phyloP scores from a whole-genome alignment of 2,113 vertebrate species.

The Lepisosteus oculatus region DNA sequence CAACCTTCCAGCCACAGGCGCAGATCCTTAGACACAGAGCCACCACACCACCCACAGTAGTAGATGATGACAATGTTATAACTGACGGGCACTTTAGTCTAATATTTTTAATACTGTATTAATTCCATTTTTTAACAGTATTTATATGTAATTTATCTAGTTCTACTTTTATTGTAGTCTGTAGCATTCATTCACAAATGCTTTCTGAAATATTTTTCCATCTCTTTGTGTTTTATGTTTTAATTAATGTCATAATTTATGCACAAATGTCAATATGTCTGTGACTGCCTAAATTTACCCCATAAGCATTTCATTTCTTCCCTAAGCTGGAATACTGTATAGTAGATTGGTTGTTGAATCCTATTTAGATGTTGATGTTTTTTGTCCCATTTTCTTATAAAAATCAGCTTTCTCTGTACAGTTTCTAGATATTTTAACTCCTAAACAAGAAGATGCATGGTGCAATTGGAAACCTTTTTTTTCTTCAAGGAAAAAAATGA shows the following conservation, averaged over 20 bases:
- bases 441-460: not conserved
- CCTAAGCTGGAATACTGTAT: conserved; percentile 1
- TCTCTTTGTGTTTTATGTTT: not conserved
- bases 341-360: conserved; percentile 4
- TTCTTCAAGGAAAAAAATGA: not conserved
- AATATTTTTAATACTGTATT: no score
- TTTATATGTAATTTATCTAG: no score
- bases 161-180: no score
- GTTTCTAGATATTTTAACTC: not conserved
- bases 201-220: no score
- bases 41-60: no score
- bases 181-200: no score
- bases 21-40: no score
- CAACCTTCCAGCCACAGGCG: no score
- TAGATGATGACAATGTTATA: no score
- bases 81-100: no score
- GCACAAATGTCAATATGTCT: not conserved
- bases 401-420: conserved; percentile 2
- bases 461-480: not conserved
- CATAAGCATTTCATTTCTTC: conserved; percentile 6
- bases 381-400: not conserved
- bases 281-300: not conserved
- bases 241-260: conserved; percentile 1
- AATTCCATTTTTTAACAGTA: no score
- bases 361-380: conserved; percentile 14